Base-by-base conservation (phyloP, 2,797 vertebrate species). In the Austrolebias charrua region DNA sequence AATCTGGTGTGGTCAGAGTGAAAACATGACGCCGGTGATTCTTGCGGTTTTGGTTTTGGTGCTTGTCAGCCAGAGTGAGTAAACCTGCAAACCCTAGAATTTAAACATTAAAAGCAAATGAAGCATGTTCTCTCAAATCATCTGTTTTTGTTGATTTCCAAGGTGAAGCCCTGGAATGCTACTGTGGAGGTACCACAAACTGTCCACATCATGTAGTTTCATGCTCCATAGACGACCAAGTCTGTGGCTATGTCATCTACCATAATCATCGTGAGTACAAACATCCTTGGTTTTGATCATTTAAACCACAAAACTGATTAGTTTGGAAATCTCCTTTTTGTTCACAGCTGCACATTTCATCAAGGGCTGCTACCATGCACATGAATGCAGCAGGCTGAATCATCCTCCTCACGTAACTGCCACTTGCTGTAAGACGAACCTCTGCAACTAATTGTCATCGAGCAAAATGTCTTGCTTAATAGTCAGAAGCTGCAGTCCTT, bases 111-210 rank as follows among this genome's bases (percentile, higher is more conserved):
- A 24, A 24, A 8, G 5, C 1, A 6, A 33, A 33, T 33, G 6
- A 9, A 33, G 24, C 3, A 24, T 24, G 24, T 24, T 24, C 24
- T 24, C 1, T 24, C 24, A 24, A 24, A 24, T n/a, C n/a, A n/a
- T n/a, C n/a, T 4, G 31, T 33, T 33, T 33, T 33, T 38, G 35
- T 15, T 60, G 1, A 19, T 31, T 40, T 35, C 60, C n/a, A 14
- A 73, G 75, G 63, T 38, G 49, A 75, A 6, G 69, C 66, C 13
- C 48, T 78, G 60, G 55, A 0, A 6, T 72, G 79, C 58, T 0
- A 52, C 29, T 81, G 67, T 54, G 51, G 15, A 14, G 62, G 62
- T n/a, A 2, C 5, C 1, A 4, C 0, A 0, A 0, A 0, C 0
- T 85, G 83, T 42, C 0, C 2, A 11, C 0, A 0, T 16, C 1